A percentile compares a stretch with the other conserved stretches of the same genome.
phyloP scores from a whole-genome alignment of 2,888 invertebrate genomes.

The Alsophila aescularia region DNA sequence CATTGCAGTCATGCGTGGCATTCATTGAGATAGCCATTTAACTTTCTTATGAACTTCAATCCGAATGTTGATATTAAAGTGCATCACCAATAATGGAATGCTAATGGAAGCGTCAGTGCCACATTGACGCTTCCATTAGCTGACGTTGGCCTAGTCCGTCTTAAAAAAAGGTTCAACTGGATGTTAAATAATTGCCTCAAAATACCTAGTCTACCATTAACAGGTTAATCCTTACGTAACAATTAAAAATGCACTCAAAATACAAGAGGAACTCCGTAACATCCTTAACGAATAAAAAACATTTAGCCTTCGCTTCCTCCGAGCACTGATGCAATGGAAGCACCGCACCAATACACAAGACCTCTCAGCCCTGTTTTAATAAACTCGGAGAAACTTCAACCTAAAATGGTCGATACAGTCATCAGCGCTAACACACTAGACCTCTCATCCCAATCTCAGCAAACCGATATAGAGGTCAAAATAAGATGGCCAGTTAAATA shows the following conservation, averaged over 20 bases:
- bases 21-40: too few relatives aligned
- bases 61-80: too few relatives aligned
- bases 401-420: constrained; percentile 40
- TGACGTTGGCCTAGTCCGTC: too few relatives aligned
- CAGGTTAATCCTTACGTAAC: neutral
- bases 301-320: constrained; percentile 58
- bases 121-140: too few relatives aligned
- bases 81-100: too few relatives aligned
- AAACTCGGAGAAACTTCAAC: constrained; percentile 23
- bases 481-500: constrained; percentile 40
- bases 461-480: constrained; percentile 23
- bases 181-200: neutral
- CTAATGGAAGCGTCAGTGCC: too few relatives aligned
- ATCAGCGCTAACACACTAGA: constrained; percentile 39
- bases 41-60: too few relatives aligned
- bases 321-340: constrained; percentile 52
- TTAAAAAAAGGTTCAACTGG: too few relatives aligned
- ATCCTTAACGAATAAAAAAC: constrained; percentile 47
- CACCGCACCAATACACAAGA: constrained; percentile 35
- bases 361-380: neutral
- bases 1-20: too few relatives aligned
- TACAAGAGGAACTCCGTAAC: constrained; percentile 39
- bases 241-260: constrained; percentile 22
- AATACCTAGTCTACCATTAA: neutral
- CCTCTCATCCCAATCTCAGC: constrained; percentile 13